Percentiles rank a stretch among this genome's conserved stretches.
Conservation (phyloP, 2,888 invertebrate species). For the Globia sparganii region DNA sequence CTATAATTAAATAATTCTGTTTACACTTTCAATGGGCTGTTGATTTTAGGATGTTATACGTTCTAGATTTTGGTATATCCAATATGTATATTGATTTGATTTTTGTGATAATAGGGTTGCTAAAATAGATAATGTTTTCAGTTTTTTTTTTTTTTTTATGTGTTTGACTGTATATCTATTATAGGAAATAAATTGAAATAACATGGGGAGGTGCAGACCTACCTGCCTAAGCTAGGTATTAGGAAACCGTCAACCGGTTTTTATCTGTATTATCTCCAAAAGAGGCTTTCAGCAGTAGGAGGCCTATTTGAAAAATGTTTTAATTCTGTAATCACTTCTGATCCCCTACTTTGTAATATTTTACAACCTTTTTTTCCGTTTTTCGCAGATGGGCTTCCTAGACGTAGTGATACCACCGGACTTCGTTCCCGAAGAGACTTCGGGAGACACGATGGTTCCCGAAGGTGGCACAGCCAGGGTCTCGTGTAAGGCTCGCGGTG, state of each 20-base stretch:
- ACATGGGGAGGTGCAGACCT: not conserved
- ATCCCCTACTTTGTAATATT: not conserved
- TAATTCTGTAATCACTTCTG: not conserved
- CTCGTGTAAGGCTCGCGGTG: conserved; percentile 92
- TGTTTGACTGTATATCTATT: not conserved
- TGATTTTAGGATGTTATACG: conserved; percentile 32
- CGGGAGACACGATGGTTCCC: conserved; percentile 94
- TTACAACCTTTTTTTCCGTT: not conserved
- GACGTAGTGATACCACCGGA: conserved; percentile 96
- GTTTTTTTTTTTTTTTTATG: not conserved
- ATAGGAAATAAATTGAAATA: too few relatives aligned
- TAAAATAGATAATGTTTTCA: not conserved
- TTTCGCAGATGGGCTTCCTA: conserved; percentile 92
- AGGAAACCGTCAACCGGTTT: not conserved
- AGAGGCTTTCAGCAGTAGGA: not conserved
- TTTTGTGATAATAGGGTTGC: conserved; percentile 8
- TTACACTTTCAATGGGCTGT: conserved; percentile 47
- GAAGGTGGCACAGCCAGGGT: conserved; percentile 93
- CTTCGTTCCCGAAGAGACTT: conserved; percentile 94
- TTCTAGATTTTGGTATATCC: conserved; percentile 18
- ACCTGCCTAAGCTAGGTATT: not conserved
- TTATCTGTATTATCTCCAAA: not conserved
- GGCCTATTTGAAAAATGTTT: not conserved
- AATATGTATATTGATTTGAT: conserved; percentile 11
- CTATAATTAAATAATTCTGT: conserved; percentile 61